These are phyloP conservation scores for Mobula birostris DNA, from an alignment of 2,113 vertebrate species.

Conservation along the genomic window DNA sequence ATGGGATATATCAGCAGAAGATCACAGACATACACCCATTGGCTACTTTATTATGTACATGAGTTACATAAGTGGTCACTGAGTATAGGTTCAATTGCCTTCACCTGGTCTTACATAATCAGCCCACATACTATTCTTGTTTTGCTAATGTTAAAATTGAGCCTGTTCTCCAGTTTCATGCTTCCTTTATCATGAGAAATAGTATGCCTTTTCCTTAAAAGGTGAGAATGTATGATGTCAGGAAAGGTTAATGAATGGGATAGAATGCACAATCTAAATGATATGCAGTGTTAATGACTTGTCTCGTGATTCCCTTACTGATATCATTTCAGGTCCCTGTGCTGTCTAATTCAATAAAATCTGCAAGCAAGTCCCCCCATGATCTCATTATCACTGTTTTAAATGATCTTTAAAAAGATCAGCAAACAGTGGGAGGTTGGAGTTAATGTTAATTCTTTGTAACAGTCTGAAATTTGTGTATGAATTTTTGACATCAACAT, in stretches of 20 bases:
- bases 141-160: neutral
- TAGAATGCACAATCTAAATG: slow-evolving; percentile 9
- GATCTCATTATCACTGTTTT: slow-evolving; percentile 10
- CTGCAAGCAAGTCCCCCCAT: neutral
- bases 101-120: too few relatives aligned
- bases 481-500: neutral
- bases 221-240: slow-evolving; percentile 6
- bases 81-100: too few relatives aligned
- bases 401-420: slow-evolving; percentile 13
- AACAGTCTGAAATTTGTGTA: neutral
- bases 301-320: neutral
- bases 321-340: neutral
- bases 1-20: too few relatives aligned
- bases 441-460: neutral
- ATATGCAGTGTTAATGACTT: slow-evolving; percentile 16
- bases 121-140: neutral
- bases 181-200: neutral
- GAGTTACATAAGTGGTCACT: too few relatives aligned
- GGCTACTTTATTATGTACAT: too few relatives aligned
- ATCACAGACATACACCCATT: too few relatives aligned
- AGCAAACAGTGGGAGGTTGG: neutral
- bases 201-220: neutral
- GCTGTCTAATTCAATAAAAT: slow-evolving; percentile 21
- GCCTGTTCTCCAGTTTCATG: neutral
- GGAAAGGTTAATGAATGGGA: neutral